These are phyloP conservation scores for Drepana falcataria DNA, from an alignment of 2,888 invertebrate genomes.

Conservation along the genomic window DNA sequence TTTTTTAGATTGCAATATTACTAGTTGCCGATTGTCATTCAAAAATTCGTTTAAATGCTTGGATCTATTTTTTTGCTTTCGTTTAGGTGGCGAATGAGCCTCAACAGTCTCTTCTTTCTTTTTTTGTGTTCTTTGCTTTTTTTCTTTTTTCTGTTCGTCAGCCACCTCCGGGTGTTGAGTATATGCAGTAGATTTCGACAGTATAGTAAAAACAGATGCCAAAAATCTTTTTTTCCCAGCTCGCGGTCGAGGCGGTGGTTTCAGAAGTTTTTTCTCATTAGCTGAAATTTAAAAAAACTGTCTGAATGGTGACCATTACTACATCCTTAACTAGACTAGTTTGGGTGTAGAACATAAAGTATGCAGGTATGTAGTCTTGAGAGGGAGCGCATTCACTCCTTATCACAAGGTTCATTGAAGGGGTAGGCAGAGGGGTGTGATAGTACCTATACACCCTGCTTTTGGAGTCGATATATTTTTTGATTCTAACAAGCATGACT, in stretches of 20 bases:
- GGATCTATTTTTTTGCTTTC: constrained; percentile 26
- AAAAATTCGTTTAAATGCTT: constrained; percentile 25
- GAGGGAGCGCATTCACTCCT: too few relatives aligned
- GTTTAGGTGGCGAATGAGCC: constrained; percentile 8
- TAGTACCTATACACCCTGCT: too few relatives aligned
- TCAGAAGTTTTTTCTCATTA: constrained; percentile 11
- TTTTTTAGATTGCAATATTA: constrained; percentile 39
- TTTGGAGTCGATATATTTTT: too few relatives aligned
- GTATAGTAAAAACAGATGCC: constrained; percentile 38
- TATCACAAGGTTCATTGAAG: too few relatives aligned
- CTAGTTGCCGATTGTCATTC: constrained; percentile 24
- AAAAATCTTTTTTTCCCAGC: constrained; percentile 39
- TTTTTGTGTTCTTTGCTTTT: background rate
- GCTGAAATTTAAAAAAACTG: constrained; percentile 14
- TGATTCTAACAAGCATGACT: too few relatives aligned
- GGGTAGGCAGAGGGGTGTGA: too few relatives aligned
- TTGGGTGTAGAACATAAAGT: too few relatives aligned
- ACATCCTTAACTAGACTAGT: too few relatives aligned
- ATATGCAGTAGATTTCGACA: constrained; percentile 43
- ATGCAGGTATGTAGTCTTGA: too few relatives aligned
- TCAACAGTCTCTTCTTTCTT: background rate
- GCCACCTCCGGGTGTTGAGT: constrained; percentile 41
- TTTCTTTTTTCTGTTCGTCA: background rate
- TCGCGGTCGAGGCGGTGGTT: constrained; percentile 26
- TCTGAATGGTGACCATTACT: background rate